A percentile compares a stretch with the other conserved stretches of the same genome.
Evolutionary conservation across 2,113 vertebrate species (phyloP).

Genomic region (Lontra canadensis): DNA sequence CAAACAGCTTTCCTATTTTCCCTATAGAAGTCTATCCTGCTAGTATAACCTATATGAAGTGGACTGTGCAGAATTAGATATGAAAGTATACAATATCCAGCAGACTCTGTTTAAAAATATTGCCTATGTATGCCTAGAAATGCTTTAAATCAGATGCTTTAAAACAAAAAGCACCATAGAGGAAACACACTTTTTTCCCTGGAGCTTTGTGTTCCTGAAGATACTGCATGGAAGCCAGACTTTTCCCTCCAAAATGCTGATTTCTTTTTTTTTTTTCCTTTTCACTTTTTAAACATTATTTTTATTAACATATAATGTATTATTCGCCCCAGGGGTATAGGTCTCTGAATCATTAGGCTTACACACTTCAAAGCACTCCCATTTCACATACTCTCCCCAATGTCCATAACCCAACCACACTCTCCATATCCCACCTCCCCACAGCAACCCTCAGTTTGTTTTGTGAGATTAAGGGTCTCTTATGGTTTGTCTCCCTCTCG

Average conservation of each 20-base stretch:
- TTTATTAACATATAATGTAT: too few species aligned
- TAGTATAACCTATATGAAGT: constrained; percentile 38
- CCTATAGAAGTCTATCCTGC: constrained; percentile 8
- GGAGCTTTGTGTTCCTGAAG: constrained; percentile 57
- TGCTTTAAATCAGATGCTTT: constrained; percentile 67
- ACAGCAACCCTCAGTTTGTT: too few species aligned
- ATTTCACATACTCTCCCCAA: too few species aligned
- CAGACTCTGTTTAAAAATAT: constrained; percentile 65
- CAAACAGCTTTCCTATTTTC: constrained; percentile 4
- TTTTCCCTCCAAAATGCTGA: constrained; percentile 55
- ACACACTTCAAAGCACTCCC: too few species aligned
- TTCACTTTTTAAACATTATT: too few species aligned
- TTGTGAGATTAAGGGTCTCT: too few species aligned
- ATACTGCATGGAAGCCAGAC: constrained; percentile 13
- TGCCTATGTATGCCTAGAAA: constrained; percentile 34
- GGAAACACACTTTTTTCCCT: neutral
- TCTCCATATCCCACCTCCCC: too few species aligned
- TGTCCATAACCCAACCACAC: too few species aligned
- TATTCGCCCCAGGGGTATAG: too few species aligned
- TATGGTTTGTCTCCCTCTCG: too few species aligned
- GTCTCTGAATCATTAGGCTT: too few species aligned
- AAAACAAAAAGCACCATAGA: constrained; percentile 51
- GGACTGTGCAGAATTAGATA: constrained; percentile 49
- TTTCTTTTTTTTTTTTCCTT: neutral
- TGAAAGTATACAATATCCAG: constrained; percentile 57